Evolutionary conservation across 2,113 vertebrate genomes (phyloP).

Genomic region (Haemorhous mexicanus): DNA sequence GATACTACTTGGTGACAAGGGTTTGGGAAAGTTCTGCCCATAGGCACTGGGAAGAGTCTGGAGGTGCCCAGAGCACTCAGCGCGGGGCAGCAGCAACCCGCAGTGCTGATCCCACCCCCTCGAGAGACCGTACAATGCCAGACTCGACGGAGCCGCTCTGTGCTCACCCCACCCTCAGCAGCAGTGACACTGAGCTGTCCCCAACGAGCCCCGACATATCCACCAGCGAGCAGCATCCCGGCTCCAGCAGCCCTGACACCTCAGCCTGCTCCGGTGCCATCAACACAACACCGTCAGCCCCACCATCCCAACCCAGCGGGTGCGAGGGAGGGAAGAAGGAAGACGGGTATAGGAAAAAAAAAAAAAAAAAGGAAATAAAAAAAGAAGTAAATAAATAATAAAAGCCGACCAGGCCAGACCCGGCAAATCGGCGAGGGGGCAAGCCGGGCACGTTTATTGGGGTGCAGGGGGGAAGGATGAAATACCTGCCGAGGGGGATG

Average conservation of each 20-base stretch:
- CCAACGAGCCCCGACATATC: not conserved
- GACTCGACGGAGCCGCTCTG: not conserved
- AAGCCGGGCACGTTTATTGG: slow-evolving; percentile 1
- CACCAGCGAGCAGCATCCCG: not conserved
- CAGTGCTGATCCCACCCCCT: not conserved
- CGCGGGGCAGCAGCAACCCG: not conserved
- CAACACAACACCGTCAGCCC: not conserved
- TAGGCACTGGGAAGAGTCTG: not conserved
- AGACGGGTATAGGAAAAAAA: not conserved
- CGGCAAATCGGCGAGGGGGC: not conserved
- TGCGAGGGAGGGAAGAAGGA: not conserved
- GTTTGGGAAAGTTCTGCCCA: not conserved
- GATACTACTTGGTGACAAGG: not conserved
- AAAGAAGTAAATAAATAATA: not conserved
- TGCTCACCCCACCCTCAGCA: not conserved
- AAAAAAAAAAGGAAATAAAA: not conserved
- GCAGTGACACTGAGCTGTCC: not conserved
- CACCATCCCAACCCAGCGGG: not conserved
- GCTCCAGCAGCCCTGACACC: not conserved
- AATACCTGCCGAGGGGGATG: slow-evolving; percentile 17
- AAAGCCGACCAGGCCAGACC: not conserved
- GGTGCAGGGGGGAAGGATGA: not conserved
- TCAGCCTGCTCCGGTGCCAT: not conserved
- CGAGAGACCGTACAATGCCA: not conserved
- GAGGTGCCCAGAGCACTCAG: not conserved